phyloP scores from a whole-genome alignment of 2,888 invertebrate species.

The Schizaphis graminum region DNA sequence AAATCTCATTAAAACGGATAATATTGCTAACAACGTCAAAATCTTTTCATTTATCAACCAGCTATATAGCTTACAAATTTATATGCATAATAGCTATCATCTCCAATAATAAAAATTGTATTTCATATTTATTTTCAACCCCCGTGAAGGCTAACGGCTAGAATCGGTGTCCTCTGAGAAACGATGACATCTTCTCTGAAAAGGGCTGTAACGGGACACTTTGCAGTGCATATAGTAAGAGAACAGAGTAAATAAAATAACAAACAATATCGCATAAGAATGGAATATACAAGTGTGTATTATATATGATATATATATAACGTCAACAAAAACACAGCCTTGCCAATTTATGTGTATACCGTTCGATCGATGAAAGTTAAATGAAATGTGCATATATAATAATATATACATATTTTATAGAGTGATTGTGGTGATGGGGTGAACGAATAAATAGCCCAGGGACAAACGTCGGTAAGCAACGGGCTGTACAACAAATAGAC shows the following conservation, averaged over 20 bases:
- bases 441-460: constrained; percentile 32
- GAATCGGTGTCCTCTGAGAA: background rate
- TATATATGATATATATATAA: background rate
- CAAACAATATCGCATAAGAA: background rate
- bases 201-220: background rate
- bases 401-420: background rate
- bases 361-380: constrained; percentile 23
- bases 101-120: background rate
- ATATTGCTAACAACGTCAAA: background rate
- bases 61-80: background rate
- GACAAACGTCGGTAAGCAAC: background rate
- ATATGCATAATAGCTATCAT: background rate
- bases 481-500: constrained; percentile 22
- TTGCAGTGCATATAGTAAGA: background rate
- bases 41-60: background rate
- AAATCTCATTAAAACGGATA: background rate
- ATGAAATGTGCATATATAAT: constrained; percentile 13
- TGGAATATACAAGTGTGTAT: background rate
- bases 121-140: background rate
- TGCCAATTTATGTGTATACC: constrained; percentile 8
- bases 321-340: constrained; percentile 10
- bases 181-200: background rate
- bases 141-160: background rate
- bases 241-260: constrained; percentile 26
- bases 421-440: background rate